A percentile compares a stretch with the other conserved stretches of the same genome.
These are phyloP conservation scores for Tipula unca DNA, from an alignment of 2,888 invertebrate species.

Conservation along the genomic window DNA sequence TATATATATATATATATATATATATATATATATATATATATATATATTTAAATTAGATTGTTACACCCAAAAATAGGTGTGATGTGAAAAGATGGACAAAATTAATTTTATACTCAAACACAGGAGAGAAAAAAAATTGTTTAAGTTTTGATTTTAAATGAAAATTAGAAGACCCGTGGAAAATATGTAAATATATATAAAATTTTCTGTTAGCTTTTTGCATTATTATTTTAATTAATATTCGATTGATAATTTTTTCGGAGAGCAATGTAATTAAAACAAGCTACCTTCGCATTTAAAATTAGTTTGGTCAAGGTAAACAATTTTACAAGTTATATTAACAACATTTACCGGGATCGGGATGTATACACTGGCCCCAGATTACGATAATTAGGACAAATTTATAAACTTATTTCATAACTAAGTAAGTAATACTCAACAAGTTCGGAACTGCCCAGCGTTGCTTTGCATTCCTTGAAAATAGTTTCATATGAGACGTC, in stretches of 20 bases:
- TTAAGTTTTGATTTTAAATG: slow-evolving; percentile 3
- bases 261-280: neutral
- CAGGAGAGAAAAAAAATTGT: neutral
- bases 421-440: too few relatives aligned
- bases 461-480: too few relatives aligned
- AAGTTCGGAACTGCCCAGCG: too few relatives aligned
- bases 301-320: neutral
- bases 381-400: too few relatives aligned
- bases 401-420: too few relatives aligned
- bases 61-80: neutral
- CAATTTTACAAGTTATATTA: neutral
- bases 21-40: too few relatives aligned
- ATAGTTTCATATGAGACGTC: too few relatives aligned
- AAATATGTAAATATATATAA: neutral
- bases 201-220: neutral
- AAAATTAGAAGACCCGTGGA: neutral
- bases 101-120: neutral
- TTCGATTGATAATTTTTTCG: neutral
- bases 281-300: neutral
- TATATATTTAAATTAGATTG: neutral
- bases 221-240: neutral
- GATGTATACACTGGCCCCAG: too few relatives aligned
- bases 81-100: neutral
- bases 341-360: too few relatives aligned
- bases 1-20: too few relatives aligned